phyloP scores from a whole-genome alignment of 2,797 vertebrate species.

The Echeneis naucrates region DNA sequence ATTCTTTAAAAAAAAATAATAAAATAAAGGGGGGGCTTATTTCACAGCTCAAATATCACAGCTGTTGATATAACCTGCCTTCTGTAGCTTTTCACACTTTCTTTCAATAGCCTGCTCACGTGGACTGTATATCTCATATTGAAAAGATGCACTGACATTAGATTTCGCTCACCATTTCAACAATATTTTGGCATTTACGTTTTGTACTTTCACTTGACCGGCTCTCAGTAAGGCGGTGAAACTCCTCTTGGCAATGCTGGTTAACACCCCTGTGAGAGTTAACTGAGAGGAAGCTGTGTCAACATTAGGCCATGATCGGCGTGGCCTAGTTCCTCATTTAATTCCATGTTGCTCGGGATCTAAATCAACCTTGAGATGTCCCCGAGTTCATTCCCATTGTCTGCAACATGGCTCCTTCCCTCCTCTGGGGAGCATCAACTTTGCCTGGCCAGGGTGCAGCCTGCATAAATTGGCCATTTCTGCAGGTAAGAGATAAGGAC shows the following conservation, averaged over 20 bases:
- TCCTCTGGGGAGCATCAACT: slow-evolving; percentile 83
- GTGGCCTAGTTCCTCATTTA: slow-evolving; percentile 69
- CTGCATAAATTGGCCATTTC: slow-evolving; percentile 83
- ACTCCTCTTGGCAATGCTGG: slow-evolving; percentile 48
- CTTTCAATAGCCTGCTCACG: slow-evolving; percentile 63
- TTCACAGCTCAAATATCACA: slow-evolving; percentile 80
- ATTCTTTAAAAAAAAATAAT: slow-evolving; percentile 46
- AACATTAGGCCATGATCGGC: slow-evolving; percentile 58
- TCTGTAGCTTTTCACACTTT: slow-evolving; percentile 66
- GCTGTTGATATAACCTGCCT: slow-evolving; percentile 76
- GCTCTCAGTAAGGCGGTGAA: slow-evolving; percentile 47
- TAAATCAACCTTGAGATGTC: slow-evolving; percentile 84
- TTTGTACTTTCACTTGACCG: slow-evolving; percentile 78
- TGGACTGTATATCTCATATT: slow-evolving; percentile 76
- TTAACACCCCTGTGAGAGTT: slow-evolving; percentile 25
- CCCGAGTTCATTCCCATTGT: slow-evolving; percentile 80
- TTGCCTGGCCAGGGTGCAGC: slow-evolving; percentile 78
- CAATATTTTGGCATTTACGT: slow-evolving; percentile 80
- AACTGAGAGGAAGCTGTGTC: slow-evolving; percentile 64
- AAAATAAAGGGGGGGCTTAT: slow-evolving; percentile 53
- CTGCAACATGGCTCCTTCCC: slow-evolving; percentile 77
- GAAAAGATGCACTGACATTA: slow-evolving; percentile 80
- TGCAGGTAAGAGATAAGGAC: slow-evolving; percentile 85
- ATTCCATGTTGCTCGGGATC: slow-evolving; percentile 74
- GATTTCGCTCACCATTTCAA: slow-evolving; percentile 77